phyloP scores from a whole-genome alignment of 2,797 vertebrate genomes.

The Bradypodion pumilum region DNA sequence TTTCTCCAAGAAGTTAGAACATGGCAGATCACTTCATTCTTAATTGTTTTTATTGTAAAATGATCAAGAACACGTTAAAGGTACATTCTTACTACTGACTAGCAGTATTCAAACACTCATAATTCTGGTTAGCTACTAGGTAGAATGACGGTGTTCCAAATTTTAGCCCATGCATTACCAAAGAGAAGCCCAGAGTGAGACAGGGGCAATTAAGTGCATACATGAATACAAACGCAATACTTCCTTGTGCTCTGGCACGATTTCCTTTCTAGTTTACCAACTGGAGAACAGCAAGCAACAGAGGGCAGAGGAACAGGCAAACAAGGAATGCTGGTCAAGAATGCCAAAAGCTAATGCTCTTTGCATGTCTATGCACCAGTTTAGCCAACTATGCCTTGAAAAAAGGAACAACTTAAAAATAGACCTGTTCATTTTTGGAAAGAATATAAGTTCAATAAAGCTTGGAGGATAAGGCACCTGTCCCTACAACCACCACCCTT shows the following conservation, averaged over 20 bases:
- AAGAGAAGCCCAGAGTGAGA: not conserved
- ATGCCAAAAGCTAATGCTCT: not conserved
- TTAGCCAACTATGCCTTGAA: not conserved
- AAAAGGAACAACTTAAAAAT: too few species aligned
- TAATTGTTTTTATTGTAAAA: slow-evolving; percentile 35
- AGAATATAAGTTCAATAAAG: too few species aligned
- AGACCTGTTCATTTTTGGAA: too few species aligned
- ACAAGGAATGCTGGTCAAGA: not conserved
- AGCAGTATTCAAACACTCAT: slow-evolving; percentile 7
- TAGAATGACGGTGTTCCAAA: not conserved
- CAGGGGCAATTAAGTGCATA: not conserved
- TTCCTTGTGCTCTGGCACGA: not conserved
- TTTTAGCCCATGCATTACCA: not conserved
- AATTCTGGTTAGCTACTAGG: not conserved
- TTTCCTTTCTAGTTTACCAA: not conserved
- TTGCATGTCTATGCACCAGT: too few species aligned
- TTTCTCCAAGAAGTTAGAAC: slow-evolving; percentile 17
- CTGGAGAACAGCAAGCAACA: not conserved
- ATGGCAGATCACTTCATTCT: fast-evolving
- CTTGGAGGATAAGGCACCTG: too few species aligned
- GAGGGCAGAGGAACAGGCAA: not conserved
- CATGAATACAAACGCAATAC: too few species aligned
- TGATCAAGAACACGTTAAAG: slow-evolving; percentile 3
- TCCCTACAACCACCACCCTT: too few species aligned
- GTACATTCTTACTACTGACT: slow-evolving; percentile 1